A percentile compares a stretch with the other conserved stretches of the same genome.
Evolutionary conservation across 2,888 invertebrate species (phyloP).

Genomic region (Scaptodrosophila latifasciaeformis): DNA sequence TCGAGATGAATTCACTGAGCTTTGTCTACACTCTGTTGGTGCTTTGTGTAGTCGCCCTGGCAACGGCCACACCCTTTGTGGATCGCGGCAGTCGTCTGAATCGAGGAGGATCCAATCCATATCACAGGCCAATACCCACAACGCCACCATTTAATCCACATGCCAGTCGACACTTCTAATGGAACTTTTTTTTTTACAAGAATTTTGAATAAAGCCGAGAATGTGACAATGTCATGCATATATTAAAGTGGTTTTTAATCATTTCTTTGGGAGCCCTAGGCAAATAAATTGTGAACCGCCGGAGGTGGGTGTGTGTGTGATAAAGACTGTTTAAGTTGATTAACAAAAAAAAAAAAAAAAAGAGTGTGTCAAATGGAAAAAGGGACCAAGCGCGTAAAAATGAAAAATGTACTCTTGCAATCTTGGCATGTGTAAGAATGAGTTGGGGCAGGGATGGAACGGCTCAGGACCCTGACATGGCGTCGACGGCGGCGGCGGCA

Average conservation of each 20-base stretch:
- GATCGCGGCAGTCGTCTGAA: not conserved
- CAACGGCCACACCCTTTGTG: not conserved
- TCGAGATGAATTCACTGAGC: not conserved
- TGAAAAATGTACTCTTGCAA: constrained; percentile 61
- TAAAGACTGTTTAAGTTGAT: constrained; percentile 53
- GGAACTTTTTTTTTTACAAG: no score
- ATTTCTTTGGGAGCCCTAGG: no score
- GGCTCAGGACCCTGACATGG: no score
- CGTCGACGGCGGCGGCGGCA: not conserved
- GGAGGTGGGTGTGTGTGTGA: constrained; percentile 17
- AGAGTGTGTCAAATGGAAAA: constrained; percentile 10
- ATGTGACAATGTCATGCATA: constrained; percentile 44
- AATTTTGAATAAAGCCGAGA: not conserved
- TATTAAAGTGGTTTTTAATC: constrained; percentile 62
- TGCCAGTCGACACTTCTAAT: constrained; percentile 1
- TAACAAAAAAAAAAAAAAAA: constrained; percentile 47
- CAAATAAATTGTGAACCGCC: no score
- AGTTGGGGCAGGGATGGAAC: no score
- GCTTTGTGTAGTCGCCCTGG: not conserved
- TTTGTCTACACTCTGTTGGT: constrained; percentile 3
- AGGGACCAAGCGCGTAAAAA: constrained; percentile 44
- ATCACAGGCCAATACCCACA: not conserved
- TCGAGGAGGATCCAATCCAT: not conserved
- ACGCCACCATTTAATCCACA: constrained; percentile 9
- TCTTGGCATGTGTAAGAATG: no score